phyloP scores from a whole-genome alignment of 2,797 vertebrate genomes.

The Dicrostonyx torquatus region DNA sequence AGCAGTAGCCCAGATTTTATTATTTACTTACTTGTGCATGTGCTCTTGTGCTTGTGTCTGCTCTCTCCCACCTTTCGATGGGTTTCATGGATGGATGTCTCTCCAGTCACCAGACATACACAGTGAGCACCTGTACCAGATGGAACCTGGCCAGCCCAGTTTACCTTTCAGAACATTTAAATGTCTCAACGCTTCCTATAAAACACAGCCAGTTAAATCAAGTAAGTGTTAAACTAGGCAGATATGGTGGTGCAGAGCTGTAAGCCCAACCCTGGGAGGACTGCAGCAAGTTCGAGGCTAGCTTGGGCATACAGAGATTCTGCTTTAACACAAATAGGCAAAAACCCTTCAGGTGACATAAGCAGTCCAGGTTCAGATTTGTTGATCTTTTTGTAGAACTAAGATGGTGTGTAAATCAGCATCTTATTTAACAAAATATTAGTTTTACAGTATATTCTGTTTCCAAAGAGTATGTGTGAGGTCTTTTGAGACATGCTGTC shows the following conservation, averaged over 20 bases:
- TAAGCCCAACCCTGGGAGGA: background rate
- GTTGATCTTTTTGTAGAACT: constrained; percentile 1
- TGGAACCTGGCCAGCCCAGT: background rate
- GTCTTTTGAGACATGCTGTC: background rate
- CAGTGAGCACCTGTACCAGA: background rate
- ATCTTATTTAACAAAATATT: background rate
- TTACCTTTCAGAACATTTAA: constrained; percentile 42
- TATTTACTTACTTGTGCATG: background rate
- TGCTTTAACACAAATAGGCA: background rate
- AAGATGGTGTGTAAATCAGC: background rate
- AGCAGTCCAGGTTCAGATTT: background rate
- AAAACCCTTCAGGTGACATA: background rate
- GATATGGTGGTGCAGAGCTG: background rate
- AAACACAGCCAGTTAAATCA: constrained; percentile 4
- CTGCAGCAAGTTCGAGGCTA: background rate
- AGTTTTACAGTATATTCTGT: background rate
- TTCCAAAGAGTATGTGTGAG: background rate
- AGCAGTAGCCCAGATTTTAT: background rate
- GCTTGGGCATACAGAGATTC: background rate
- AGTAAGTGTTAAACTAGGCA: background rate
- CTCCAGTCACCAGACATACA: background rate
- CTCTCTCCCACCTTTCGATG: background rate
- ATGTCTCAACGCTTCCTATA: background rate
- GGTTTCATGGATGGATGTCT: background rate
- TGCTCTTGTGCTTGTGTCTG: background rate